Percentiles rank a stretch among this genome's conserved stretches.
Conservation (phyloP, 2,888 invertebrate species). For the Synanthedon myopaeformis region DNA sequence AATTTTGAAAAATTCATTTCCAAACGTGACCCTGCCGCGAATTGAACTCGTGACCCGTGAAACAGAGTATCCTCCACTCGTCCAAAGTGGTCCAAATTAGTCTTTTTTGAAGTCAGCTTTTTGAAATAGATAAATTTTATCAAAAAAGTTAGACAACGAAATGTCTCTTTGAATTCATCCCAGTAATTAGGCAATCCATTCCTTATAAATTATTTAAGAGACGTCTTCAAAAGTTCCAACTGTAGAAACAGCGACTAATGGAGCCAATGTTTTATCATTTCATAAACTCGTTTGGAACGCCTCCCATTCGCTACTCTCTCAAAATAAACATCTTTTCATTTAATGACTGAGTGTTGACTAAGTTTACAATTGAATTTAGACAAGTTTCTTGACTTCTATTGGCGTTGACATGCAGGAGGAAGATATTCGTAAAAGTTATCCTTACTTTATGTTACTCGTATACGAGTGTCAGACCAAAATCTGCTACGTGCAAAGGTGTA, state of each 20-base stretch:
- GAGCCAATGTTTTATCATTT: constrained; percentile 18
- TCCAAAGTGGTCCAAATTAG: no score
- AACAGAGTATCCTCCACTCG: no score
- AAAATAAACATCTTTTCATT: background rate
- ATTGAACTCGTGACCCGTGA: no score
- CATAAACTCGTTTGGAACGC: constrained; percentile 10
- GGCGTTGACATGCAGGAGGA: background rate
- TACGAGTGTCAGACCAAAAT: no score
- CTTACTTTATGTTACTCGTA: no score
- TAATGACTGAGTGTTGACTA: background rate
- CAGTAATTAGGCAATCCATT: background rate
- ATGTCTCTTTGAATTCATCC: background rate
- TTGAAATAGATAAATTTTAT: no score
- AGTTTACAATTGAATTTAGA: background rate
- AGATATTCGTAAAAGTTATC: no score
- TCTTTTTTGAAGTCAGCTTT: no score
- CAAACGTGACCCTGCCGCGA: no score
- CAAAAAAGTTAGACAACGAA: no score
- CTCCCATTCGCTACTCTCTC: background rate
- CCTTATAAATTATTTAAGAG: background rate
- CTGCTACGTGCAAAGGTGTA: no score
- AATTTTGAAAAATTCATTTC: no score
- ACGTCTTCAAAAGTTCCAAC: background rate
- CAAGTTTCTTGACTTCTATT: background rate
- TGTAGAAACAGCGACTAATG: constrained; percentile 19